Conservation (phyloP, 1,140 invertebrate genomes). For the Hestina assimilis region DNA sequence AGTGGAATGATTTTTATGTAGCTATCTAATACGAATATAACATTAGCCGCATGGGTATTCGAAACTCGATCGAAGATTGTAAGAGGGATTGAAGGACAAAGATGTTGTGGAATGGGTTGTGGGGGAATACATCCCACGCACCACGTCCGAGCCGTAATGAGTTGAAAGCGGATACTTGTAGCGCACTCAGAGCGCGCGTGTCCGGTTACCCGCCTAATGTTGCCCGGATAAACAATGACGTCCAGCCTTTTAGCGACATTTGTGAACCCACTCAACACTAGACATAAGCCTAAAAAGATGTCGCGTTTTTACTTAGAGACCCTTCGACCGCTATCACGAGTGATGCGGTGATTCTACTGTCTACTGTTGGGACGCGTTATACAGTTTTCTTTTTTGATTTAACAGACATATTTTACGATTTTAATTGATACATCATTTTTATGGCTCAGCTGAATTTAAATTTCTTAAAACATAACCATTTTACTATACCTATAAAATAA, state of each 20-base stretch:
- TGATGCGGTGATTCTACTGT: slow-evolving; percentile 4
- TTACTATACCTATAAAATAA: too few relatives aligned
- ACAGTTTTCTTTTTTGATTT: too few relatives aligned
- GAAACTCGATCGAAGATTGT: slow-evolving; percentile 61
- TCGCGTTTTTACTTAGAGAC: slow-evolving; percentile 63
- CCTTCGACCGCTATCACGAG: slow-evolving; percentile 33
- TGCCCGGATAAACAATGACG: slow-evolving; percentile 77
- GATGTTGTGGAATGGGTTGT: slow-evolving; percentile 45
- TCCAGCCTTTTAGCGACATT: slow-evolving; percentile 77
- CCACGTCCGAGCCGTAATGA: slow-evolving; percentile 75
- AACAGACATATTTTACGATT: too few relatives aligned
- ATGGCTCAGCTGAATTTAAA: too few relatives aligned
- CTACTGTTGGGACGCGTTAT: neutral
- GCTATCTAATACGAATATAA: slow-evolving; percentile 8
- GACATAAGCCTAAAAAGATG: slow-evolving; percentile 75
- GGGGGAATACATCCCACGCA: slow-evolving; percentile 60
- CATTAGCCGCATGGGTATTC: slow-evolving; percentile 15
- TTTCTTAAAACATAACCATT: too few relatives aligned
- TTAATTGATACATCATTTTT: too few relatives aligned
- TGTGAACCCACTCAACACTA: slow-evolving; percentile 75
- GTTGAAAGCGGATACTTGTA: slow-evolving; percentile 78
- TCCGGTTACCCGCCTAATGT: slow-evolving; percentile 77
- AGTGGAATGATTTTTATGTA: neutral
- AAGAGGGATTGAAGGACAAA: slow-evolving; percentile 73
- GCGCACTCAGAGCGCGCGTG: slow-evolving; percentile 75